Percentiles rank a stretch among this genome's conserved stretches.
Evolutionary conservation across 2,888 invertebrate species (phyloP).

Genomic region (Dicranocentrus wangi): DNA sequence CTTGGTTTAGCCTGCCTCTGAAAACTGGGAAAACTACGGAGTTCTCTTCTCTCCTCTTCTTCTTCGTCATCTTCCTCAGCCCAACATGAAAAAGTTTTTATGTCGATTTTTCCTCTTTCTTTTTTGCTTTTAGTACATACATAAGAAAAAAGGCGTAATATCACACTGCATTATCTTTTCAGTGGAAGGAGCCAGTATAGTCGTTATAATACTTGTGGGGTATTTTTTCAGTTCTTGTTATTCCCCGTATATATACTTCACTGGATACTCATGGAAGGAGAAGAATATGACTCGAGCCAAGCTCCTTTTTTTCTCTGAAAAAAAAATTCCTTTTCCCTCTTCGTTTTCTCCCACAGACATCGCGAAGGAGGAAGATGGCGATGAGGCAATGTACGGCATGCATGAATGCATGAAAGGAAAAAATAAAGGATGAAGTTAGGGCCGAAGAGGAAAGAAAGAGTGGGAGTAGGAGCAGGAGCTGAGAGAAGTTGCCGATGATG

Average conservation of each 20-base stretch:
- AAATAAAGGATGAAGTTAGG: slow-evolving; percentile 25
- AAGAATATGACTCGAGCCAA: slow-evolving; percentile 7
- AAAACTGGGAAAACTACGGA: slow-evolving; percentile 32
- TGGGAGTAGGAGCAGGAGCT: no score
- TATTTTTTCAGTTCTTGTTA: background rate
- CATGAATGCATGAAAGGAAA: slow-evolving; percentile 40
- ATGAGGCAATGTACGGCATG: slow-evolving; percentile 40
- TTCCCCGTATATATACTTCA: background rate
- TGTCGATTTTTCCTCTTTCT: slow-evolving; percentile 54
- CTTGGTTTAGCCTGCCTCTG: slow-evolving; percentile 2
- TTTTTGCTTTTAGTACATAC: slow-evolving; percentile 21
- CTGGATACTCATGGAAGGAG: background rate
- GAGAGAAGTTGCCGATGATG: slow-evolving; percentile 16
- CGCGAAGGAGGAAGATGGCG: slow-evolving; percentile 21
- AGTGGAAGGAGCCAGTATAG: background rate
- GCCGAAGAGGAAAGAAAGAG: slow-evolving; percentile 2
- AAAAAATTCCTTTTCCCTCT: background rate
- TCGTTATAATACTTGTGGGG: background rate
- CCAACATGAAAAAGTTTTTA: slow-evolving; percentile 55
- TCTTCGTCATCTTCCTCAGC: slow-evolving; percentile 2
- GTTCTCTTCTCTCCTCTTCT: background rate
- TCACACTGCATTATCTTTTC: slow-evolving; percentile 11
- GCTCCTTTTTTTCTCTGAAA: background rate
- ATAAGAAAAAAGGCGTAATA: slow-evolving; percentile 13
- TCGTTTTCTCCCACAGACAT: slow-evolving; percentile 7